Evolutionary conservation across 2,888 invertebrate genomes (phyloP).

Genomic region (Holacanthella duospinosa): DNA sequence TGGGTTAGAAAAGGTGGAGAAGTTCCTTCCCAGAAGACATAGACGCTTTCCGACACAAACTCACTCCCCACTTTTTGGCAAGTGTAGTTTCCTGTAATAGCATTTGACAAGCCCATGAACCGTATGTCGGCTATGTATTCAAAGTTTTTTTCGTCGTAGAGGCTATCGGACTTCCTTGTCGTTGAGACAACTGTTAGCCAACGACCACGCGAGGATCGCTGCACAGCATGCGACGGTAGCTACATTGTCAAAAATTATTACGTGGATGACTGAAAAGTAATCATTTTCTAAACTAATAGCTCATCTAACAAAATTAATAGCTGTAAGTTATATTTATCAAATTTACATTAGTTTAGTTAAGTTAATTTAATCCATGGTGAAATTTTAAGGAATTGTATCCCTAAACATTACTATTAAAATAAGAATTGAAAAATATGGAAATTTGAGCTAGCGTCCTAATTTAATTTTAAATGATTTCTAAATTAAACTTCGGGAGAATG

Average conservation of each 20-base stretch:
- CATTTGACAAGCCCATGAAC: constrained; percentile 17
- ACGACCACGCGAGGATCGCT: constrained; percentile 16
- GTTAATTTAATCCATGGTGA: no score
- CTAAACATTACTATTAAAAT: no score
- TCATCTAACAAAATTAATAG: no score
- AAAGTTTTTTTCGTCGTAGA: constrained; percentile 10
- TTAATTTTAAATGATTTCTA: no score
- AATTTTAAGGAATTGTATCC: no score
- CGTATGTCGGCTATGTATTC: constrained; percentile 20
- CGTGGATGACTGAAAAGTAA: no score
- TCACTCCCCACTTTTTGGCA: constrained; percentile 18
- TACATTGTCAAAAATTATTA: not conserved
- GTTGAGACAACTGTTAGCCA: constrained; percentile 15
- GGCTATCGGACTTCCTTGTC: constrained; percentile 17
- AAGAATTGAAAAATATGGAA: no score
- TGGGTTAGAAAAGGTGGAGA: constrained; percentile 16
- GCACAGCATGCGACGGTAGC: not conserved
- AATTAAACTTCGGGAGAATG: no score
- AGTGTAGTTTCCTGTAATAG: constrained; percentile 24
- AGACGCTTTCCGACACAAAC: constrained; percentile 13
- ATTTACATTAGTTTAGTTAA: no score
- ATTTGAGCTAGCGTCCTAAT: no score
- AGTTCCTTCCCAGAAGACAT: constrained; percentile 26
- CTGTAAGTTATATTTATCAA: no score
- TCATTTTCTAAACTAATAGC: no score